A percentile compares a stretch with the other conserved stretches of the same genome.
Conservation (phyloP, 2,113 vertebrate genomes). For the Cervus canadensis region DNA sequence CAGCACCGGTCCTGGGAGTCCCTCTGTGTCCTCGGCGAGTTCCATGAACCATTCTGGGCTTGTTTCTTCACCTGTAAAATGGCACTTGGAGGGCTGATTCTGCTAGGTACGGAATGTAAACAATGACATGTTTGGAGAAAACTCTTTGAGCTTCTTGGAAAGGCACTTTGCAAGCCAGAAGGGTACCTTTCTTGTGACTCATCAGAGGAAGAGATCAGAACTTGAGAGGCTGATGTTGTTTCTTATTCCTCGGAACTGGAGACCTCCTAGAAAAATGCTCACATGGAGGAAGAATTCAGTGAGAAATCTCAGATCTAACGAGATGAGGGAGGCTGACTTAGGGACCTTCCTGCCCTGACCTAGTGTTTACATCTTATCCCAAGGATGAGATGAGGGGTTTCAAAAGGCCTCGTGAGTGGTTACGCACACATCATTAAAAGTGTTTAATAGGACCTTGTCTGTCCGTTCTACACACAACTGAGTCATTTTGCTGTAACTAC, state of each 20-base stretch:
- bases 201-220: neutral
- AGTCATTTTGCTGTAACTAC: neutral
- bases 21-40: neutral
- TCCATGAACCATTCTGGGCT: neutral
- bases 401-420: neutral
- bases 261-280: neutral
- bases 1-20: neutral
- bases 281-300: neutral
- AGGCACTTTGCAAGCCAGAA: neutral
- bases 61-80: neutral
- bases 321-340: neutral
- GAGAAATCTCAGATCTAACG: neutral
- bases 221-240: neutral
- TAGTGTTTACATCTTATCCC: constrained; percentile 16
- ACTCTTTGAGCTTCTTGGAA: constrained; percentile 25
- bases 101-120: neutral
- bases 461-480: neutral
- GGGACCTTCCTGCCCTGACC: neutral
- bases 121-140: neutral
- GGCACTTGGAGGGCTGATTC: neutral
- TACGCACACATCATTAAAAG: neutral
- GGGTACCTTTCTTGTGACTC: neutral
- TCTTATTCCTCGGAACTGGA: neutral
- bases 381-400: neutral
- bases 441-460: neutral